A percentile compares a stretch with the other conserved stretches of the same genome.
Conservation (phyloP, 2,888 invertebrate species). For the Beris morrisii region DNA sequence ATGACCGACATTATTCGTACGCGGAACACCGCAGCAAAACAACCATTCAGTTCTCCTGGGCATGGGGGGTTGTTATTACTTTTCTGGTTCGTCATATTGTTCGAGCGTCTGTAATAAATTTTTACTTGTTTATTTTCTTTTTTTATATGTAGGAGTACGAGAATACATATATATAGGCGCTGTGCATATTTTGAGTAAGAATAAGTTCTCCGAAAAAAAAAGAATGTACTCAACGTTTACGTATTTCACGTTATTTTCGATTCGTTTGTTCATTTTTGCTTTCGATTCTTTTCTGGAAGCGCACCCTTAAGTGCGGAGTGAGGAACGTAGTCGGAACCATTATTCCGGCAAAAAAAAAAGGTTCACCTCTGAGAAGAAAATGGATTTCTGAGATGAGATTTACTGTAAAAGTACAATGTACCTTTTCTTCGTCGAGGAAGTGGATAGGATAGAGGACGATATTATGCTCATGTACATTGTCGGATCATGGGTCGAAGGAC, state of each 20-base stretch:
- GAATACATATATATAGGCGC: not conserved
- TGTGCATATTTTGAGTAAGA: not conserved
- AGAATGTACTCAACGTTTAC: conserved; percentile 12
- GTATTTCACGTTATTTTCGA: conserved; percentile 25
- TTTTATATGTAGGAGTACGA: not conserved
- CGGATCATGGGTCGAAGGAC: too few relatives aligned
- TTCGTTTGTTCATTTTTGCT: conserved; percentile 1
- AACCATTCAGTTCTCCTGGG: not conserved
- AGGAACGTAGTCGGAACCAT: not conserved
- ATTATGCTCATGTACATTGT: too few relatives aligned
- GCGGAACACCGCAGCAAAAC: not conserved
- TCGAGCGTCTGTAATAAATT: not conserved
- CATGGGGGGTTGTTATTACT: conserved; percentile 4
- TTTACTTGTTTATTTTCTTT: conserved; percentile 7
- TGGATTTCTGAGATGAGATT: conserved; percentile 9
- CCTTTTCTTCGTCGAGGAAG: conserved; percentile 13
- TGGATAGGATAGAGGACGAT: conserved; percentile 20
- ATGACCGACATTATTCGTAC: conserved; percentile 24
- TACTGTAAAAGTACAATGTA: conserved; percentile 21
- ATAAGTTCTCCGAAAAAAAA: not conserved
- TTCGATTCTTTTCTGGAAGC: not conserved
- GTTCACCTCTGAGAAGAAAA: conserved; percentile 2
- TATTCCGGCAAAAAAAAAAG: conserved; percentile 8
- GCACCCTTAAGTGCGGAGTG: not conserved
- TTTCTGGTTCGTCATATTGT: conserved; percentile 10